These are phyloP conservation scores for Gerris lacustris DNA, from an alignment of 2,888 invertebrate genomes.

Conservation along the genomic window DNA sequence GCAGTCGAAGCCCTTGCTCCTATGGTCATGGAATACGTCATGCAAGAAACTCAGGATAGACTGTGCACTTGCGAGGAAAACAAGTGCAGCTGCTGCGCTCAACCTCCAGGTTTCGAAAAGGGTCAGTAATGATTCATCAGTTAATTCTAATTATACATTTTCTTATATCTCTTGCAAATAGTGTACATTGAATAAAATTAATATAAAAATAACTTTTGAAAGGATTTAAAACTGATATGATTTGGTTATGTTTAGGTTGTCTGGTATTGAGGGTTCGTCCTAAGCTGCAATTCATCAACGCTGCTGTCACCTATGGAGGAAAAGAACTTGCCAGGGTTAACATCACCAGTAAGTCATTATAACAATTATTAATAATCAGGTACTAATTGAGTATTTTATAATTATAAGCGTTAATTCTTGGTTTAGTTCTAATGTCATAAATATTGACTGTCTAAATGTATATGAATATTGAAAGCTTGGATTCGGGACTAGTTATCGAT, in stretches of 20 bases:
- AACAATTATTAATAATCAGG: too few species aligned
- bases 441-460: too few species aligned
- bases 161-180: too few species aligned
- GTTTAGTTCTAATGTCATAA: too few species aligned
- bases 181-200: too few species aligned
- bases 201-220: too few species aligned
- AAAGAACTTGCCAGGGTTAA: background rate
- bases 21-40: constrained; percentile 1
- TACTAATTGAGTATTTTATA: too few species aligned
- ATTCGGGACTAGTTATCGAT: too few species aligned
- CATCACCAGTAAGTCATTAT: background rate
- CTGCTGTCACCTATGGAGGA: constrained; percentile 6
- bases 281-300: background rate
- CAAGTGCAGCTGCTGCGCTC: constrained; percentile 3
- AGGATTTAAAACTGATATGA: too few species aligned
- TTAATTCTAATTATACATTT: too few species aligned
- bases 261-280: background rate
- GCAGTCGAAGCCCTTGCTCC: constrained; percentile 2
- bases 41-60: constrained; percentile 2
- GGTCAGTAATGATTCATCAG: background rate
- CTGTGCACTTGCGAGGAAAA: background rate
- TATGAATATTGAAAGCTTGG: too few species aligned
- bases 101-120: constrained; percentile 6
- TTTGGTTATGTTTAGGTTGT: background rate
- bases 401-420: too few species aligned